Base-by-base conservation (phyloP, 53 echinoderm and acorn worm species). In the Holothuria scabra region DNA sequence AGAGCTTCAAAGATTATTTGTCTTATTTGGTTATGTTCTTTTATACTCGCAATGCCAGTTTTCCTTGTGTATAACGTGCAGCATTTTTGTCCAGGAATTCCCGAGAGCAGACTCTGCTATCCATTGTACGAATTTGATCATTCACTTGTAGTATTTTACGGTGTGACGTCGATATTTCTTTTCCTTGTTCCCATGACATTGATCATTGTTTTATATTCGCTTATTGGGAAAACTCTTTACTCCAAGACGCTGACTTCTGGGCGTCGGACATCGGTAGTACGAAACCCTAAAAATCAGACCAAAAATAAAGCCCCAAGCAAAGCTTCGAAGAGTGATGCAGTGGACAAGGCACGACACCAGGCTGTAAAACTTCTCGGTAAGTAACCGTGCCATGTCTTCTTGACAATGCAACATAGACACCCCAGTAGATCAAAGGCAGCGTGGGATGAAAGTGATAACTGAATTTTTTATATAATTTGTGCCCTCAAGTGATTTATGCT, bases 181-280 rank as follows among this genome's bases (percentile, higher is more conserved):
- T 95, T 99, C 62, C 82, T 95, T 23, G 69, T 95, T 13, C 99
- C 99, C 8, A 99, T 99, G 99, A 89, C 89, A 3, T 66, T 93
- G 2, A 97, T 95, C 65, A 89, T 89, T 8, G 90, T 95, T 1
- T 79, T 97, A 28, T 99, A 99, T 80, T 90, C 92, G 7, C 74
- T 99, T 25, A 99, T 99, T 56, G 99, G 94, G 34, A 89, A 92
- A 25, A 91, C 91, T 14, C 64, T 99, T 52, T 95, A 88, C 56
- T 91, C 94, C 22, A 89, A 89, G 30, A 89, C 92, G 56, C 65
- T 93, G 16, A 86, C 84, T 19, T 65, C 88, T 20, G 66, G 62
- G 26, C 41, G 82, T 61, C 63, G 82, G 23, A 61, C 62, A 10
- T 81, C 67, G n/a, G 82, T 85, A 64, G 33, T 88, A 5, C 80